phyloP scores from a whole-genome alignment of 2,888 invertebrate genomes.

The Pristionchus japonicus region DNA sequence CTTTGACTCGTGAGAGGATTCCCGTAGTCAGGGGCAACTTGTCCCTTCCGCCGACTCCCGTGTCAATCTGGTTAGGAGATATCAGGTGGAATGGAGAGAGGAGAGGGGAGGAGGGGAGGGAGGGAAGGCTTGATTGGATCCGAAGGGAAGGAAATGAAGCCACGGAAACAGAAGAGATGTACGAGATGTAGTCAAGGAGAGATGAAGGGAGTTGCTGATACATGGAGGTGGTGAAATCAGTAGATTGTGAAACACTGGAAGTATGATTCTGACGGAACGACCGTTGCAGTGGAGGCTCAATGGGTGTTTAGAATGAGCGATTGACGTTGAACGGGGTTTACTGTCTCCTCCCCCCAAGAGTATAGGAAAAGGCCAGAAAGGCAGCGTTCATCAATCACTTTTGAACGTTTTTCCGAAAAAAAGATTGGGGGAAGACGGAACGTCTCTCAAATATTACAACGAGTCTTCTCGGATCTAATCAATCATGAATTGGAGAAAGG shows the following conservation, averaged over 20 bases:
- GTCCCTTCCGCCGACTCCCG: background rate
- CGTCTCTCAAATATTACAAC: too few relatives aligned
- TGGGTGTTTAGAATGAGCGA: too few relatives aligned
- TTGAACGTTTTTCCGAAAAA: too few relatives aligned
- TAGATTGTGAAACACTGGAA: background rate
- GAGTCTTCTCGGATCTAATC: background rate
- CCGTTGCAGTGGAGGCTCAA: too few relatives aligned
- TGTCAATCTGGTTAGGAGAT: background rate
- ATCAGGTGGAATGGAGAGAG: conserved; percentile 1
- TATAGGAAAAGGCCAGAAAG: too few relatives aligned
- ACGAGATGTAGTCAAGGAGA: background rate
- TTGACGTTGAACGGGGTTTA: too few relatives aligned
- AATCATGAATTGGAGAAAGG: background rate
- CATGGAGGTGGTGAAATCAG: background rate
- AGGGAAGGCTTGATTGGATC: conserved; percentile 9
- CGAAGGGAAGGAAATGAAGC: background rate
- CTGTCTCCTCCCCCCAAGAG: too few relatives aligned
- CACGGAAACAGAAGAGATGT: background rate
- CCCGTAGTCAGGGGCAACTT: background rate
- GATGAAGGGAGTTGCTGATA: too few relatives aligned
- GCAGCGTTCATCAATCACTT: too few relatives aligned
- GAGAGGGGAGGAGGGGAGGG: background rate
- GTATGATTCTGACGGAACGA: background rate
- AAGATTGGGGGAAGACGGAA: too few relatives aligned
- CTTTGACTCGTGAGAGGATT: conserved; percentile 12